Evolutionary conservation across 2,888 invertebrate species (phyloP).

Genomic region (Pollenia griseotomentosa): DNA sequence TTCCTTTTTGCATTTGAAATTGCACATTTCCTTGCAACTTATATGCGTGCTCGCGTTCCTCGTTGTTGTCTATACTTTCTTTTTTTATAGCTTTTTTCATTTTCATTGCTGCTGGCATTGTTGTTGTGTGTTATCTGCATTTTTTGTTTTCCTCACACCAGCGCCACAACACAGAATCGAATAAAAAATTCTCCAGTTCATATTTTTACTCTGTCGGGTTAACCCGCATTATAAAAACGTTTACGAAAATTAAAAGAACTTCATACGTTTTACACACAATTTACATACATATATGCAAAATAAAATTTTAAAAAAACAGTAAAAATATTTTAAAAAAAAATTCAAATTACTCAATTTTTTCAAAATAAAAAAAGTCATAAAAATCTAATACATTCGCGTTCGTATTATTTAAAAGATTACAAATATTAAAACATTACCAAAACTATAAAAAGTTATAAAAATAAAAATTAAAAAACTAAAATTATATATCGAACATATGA

Average conservation of each 20-base stretch:
- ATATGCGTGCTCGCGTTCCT: slow-evolving; percentile 63
- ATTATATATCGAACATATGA: slow-evolving; percentile 63
- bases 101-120: slow-evolving; percentile 41
- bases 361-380: neutral
- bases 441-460: slow-evolving; percentile 43
- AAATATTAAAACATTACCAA: slow-evolving; percentile 40
- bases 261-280: slow-evolving; percentile 18
- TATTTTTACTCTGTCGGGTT: slow-evolving; percentile 69
- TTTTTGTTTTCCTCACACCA: slow-evolving; percentile 72
- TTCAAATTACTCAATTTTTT: neutral
- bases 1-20: slow-evolving; percentile 55
- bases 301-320: neutral
- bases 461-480: slow-evolving; percentile 10
- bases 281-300: slow-evolving; percentile 13
- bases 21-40: slow-evolving; percentile 65
- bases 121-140: slow-evolving; percentile 75
- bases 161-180: slow-evolving; percentile 62
- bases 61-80: slow-evolving; percentile 60
- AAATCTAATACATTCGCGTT: slow-evolving; percentile 18
- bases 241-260: slow-evolving; percentile 7
- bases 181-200: slow-evolving; percentile 69
- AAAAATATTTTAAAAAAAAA: slow-evolving; percentile 11
- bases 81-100: slow-evolving; percentile 45
- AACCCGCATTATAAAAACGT: slow-evolving; percentile 66
- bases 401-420: slow-evolving; percentile 15